Conservation (phyloP, 1,140 invertebrate genomes). For the Hesperophylax magnus region DNA sequence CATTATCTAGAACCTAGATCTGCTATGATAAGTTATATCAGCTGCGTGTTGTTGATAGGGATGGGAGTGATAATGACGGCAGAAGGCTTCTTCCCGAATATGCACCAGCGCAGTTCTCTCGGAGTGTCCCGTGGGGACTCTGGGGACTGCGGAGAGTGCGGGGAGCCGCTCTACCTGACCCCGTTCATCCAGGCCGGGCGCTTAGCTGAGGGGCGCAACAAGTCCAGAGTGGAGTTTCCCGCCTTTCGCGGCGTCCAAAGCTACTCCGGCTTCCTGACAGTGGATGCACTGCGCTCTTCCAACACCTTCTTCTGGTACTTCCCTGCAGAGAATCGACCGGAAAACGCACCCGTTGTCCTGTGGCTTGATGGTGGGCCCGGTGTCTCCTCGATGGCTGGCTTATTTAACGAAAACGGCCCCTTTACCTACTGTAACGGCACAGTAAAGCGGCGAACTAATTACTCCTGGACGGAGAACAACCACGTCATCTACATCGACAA, state of each 20-base stretch:
- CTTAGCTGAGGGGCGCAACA: constrained; percentile 61
- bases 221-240: constrained; percentile 62
- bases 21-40: background rate
- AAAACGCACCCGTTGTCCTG: constrained; percentile 75
- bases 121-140: constrained; percentile 54
- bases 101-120: constrained; percentile 61
- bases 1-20: background rate
- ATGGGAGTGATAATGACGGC: background rate
- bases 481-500: constrained; percentile 90
- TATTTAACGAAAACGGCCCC: constrained; percentile 89
- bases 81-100: constrained; percentile 59
- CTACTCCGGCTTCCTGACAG: constrained; percentile 82
- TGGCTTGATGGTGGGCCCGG: constrained; percentile 89
- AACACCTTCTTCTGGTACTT: constrained; percentile 89
- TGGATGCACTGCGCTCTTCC: constrained; percentile 76
- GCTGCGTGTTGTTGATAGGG: background rate
- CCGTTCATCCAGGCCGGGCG: constrained; percentile 75
- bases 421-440: constrained; percentile 67
- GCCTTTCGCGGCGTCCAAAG: constrained; percentile 62
- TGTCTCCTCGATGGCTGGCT: constrained; percentile 82
- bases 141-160: constrained; percentile 65
- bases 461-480: constrained; percentile 82
- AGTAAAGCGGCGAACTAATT: constrained; percentile 67
- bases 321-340: constrained; percentile 70
- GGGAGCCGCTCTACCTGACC: constrained; percentile 76